These are phyloP conservation scores for Aegithalos caudatus DNA, from an alignment of 2,113 vertebrate species.

Conservation along the genomic window DNA sequence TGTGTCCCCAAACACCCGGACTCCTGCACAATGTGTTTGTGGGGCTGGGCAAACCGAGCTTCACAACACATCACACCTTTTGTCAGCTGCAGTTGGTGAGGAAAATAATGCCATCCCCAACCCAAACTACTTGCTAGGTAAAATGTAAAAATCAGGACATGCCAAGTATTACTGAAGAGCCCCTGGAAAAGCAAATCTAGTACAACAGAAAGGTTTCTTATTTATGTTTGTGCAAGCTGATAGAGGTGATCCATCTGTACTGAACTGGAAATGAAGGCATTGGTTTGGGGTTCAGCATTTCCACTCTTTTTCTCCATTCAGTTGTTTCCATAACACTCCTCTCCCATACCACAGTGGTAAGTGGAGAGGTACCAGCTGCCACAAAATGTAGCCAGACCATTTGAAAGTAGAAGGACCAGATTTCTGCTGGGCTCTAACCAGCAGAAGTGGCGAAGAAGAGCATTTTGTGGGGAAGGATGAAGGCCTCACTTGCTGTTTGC, in stretches of 20 bases:
- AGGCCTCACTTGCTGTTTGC: slow-evolving; percentile 64
- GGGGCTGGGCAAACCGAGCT: not conserved
- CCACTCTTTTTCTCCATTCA: not conserved
- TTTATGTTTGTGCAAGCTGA: not conserved
- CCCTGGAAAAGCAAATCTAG: not conserved
- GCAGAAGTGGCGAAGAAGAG: slow-evolving; percentile 10
- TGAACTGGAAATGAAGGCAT: not conserved
- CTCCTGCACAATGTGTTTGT: not conserved
- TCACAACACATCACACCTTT: not conserved
- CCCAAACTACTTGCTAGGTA: not conserved
- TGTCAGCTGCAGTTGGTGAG: not conserved
- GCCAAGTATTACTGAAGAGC: not conserved
- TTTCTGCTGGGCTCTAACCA: not conserved
- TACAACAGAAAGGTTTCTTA: not conserved
- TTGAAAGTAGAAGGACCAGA: slow-evolving; percentile 38
- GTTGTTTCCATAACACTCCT: not conserved
- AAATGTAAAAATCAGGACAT: not conserved
- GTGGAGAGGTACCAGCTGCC: not conserved
- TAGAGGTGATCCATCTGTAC: not conserved
- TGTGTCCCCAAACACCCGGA: not conserved
- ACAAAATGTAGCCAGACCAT: slow-evolving; percentile 36
- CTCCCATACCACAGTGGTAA: not conserved
- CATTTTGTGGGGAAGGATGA: slow-evolving; percentile 20
- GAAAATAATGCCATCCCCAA: not conserved
- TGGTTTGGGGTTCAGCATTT: not conserved